Conservation (phyloP, 2,113 vertebrate species). For the Gymnorhina tibicen region DNA sequence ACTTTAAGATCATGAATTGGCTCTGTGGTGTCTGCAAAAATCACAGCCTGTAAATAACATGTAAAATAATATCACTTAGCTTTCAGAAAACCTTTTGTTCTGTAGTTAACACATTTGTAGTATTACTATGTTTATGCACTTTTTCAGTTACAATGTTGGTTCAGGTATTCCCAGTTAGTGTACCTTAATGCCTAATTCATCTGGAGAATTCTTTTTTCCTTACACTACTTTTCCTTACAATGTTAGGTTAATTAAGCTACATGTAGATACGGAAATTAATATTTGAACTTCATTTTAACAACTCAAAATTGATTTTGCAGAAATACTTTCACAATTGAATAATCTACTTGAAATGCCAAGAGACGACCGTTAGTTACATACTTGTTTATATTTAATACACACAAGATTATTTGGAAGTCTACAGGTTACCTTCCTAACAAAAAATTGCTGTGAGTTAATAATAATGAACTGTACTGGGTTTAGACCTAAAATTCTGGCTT, state of each 20-base stretch:
- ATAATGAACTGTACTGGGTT: conserved; percentile 52
- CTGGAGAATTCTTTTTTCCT: conserved; percentile 48
- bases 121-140: conserved; percentile 81
- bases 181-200: conserved; percentile 57
- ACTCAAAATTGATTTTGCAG: conserved; percentile 28
- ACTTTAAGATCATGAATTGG: conserved; percentile 27
- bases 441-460: conserved; percentile 63
- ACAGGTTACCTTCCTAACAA: conserved; percentile 59
- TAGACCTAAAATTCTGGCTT: conserved; percentile 57
- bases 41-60: conserved; percentile 70
- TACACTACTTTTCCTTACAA: conserved; percentile 67
- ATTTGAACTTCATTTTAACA: conserved; percentile 61
- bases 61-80: conserved; percentile 58
- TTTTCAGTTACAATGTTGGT: conserved; percentile 72
- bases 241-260: conserved; percentile 74
- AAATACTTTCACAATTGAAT: conserved; percentile 41
- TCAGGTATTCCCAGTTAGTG: conserved; percentile 63
- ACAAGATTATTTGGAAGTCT: conserved; percentile 39
- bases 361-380: conserved; percentile 15
- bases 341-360: conserved; percentile 54
- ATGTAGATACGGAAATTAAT: conserved; percentile 62
- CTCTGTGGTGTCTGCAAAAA: conserved; percentile 63
- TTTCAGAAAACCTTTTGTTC: conserved; percentile 61
- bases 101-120: conserved; percentile 73
- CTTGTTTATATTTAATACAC: conserved; percentile 63